Base-by-base conservation (phyloP, 2,113 vertebrate species). In the Anolis sagrei region DNA sequence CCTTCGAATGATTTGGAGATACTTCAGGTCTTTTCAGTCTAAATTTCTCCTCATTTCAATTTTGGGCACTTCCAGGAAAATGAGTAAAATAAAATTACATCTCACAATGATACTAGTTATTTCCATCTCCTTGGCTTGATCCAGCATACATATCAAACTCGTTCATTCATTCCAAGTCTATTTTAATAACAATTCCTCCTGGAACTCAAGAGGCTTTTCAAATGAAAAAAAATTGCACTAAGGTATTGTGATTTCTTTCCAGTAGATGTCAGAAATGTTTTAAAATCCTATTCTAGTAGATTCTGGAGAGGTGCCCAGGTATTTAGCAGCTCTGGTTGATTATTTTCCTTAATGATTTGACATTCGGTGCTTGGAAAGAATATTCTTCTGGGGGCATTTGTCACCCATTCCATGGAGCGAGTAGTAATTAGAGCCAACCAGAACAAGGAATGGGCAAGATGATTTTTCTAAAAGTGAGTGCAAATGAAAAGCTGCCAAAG, bases 361-460 rank as follows among this genome's bases (percentile, higher is more conserved):
- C 11, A 73, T 81, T 61, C 61, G 78, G 74, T 88, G 78, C 89
- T 85, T 77, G 74, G 70, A 82, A 88, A 69, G 6, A 82, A 91
- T 92, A 77, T 91, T 92, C 79, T 93, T 80, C 34, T 84, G 87
- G 79, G 91, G 70, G 39, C 62, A 89, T 88, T 58, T 90, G 89
- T 92, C 88, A 93, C 90, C 86, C 87, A 70, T 91, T 91, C 84
- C 82, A 75, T 83, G 49, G 72, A 85, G 27, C 89, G 86, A 90
- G 78, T 93, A 89, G 70, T 79, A 86, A 87, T 91, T 91, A 93
- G 10, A 72, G 83, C 79, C 84, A 87, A 83, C 87, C 87, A 89
- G 68, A 80, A 87, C 51, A 85, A 23, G 72, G 76, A 69, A 87
- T 6, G 49, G 62, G 83, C 87, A 79, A 58, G 23, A 36, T 78